Percentiles rank a stretch among this genome's conserved stretches.
Conservation (phyloP, 2,797 vertebrate species). For the Staurois parvus region DNA sequence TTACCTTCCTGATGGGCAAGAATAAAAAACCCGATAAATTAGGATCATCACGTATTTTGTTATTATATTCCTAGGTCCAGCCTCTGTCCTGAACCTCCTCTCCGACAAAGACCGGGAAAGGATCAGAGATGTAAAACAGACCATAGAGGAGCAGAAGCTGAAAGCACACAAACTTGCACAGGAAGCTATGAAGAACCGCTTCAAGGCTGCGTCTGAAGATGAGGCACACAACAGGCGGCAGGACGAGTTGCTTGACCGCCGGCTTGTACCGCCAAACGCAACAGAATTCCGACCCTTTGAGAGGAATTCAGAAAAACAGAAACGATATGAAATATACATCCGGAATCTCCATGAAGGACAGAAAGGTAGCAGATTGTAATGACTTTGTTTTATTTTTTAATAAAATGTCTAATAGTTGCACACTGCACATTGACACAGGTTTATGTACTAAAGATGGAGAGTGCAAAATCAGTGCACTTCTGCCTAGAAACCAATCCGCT, state of each 20-base stretch:
- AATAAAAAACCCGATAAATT: too few relatives aligned
- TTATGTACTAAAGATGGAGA: too few relatives aligned
- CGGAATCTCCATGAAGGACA: conserved; percentile 79
- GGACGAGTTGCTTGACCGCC: conserved; percentile 48
- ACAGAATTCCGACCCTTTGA: conserved; percentile 90
- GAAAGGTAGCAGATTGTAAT: conserved; percentile 75
- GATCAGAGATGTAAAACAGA: conserved; percentile 78
- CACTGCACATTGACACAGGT: too few relatives aligned
- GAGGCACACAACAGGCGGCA: conserved; percentile 68
- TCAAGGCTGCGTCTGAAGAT: conserved; percentile 58
- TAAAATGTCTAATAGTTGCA: too few relatives aligned
- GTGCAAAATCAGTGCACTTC: too few relatives aligned
- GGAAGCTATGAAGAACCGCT: conserved; percentile 64
- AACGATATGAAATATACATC: conserved; percentile 88
- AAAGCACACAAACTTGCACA: conserved; percentile 70
- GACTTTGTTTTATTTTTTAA: too few relatives aligned
- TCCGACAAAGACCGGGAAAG: conserved; percentile 85
- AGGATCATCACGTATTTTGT: not conserved
- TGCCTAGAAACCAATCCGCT: too few relatives aligned
- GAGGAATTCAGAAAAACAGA: conserved; percentile 88
- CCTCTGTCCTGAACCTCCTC: conserved; percentile 90
- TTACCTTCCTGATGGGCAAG: too few relatives aligned
- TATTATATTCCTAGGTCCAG: conserved; percentile 76
- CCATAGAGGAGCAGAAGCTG: conserved; percentile 68
- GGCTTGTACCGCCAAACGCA: conserved; percentile 60